Conservation (phyloP, 2,113 vertebrate species). For the Octodon degus region DNA sequence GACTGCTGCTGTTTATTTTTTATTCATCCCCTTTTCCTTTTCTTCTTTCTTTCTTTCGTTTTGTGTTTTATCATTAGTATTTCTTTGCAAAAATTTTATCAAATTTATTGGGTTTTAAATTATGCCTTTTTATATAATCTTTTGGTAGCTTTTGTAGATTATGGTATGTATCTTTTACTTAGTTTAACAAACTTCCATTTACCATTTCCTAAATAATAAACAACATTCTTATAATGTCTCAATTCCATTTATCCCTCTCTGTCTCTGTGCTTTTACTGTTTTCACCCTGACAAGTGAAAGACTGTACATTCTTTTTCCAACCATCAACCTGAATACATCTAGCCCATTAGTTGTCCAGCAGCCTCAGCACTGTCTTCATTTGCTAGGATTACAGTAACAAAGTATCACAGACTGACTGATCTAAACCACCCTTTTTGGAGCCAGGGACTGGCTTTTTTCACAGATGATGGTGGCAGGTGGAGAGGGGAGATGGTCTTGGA, state of each 20-base stretch:
- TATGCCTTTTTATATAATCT: background rate
- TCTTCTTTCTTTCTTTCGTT: background rate
- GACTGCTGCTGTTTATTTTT: background rate
- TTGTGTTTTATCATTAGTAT: background rate
- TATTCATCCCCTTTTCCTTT: background rate
- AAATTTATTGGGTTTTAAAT: background rate
- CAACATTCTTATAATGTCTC: background rate
- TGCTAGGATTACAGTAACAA: background rate
- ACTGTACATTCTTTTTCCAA: background rate
- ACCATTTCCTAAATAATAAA: background rate
- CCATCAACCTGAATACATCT: background rate
- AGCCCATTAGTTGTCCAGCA: background rate
- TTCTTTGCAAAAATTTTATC: background rate
- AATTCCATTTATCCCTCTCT: background rate
- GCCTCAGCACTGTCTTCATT: background rate
- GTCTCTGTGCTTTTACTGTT: background rate
- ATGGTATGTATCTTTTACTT: background rate
- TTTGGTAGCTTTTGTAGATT: background rate
- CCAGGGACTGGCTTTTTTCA: background rate
- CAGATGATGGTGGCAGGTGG: background rate
- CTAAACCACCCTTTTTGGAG: background rate
- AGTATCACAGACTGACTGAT: background rate
- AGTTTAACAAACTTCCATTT: background rate
- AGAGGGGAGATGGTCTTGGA: background rate
- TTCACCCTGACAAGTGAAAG: background rate